Conservation (phyloP, 23 tunicate species). For the Trididemnum clinides region DNA sequence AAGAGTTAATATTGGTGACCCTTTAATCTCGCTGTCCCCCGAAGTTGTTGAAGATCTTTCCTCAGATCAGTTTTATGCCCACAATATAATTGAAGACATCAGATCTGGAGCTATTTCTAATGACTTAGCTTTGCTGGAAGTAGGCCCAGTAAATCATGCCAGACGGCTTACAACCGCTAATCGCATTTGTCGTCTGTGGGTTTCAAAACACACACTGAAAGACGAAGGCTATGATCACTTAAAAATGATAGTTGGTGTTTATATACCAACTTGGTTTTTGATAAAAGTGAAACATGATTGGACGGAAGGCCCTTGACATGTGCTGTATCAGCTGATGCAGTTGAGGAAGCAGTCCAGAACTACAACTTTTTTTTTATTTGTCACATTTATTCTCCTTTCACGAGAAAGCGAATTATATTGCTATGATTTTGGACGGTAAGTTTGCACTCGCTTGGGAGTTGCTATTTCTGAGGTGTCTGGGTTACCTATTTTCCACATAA, state of each 20-base stretch:
- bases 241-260: neutral
- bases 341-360: neutral
- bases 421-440: too few relatives aligned
- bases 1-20: neutral
- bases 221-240: neutral
- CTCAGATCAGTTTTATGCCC: neutral
- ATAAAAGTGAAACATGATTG: neutral
- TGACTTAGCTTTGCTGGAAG: neutral
- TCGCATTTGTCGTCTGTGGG: too few relatives aligned
- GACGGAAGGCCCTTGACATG: neutral
- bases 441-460: too few relatives aligned
- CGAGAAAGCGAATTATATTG: too few relatives aligned
- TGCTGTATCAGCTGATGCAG: neutral
- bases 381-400: too few relatives aligned
- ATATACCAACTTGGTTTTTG: neutral
- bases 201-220: neutral
- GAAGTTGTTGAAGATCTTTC: neutral
- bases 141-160: neutral
- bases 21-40: neutral
- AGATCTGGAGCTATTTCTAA: neutral
- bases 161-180: slow-evolving; percentile 1
- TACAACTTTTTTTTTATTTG: too few relatives aligned
- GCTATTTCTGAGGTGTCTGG: too few relatives aligned
- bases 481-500: too few relatives aligned
- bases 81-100: neutral